Evolutionary conservation across 23 tunicate genomes (phyloP), one percentile per base, ranked within the genome.

Genomic region (Corella eumyota): DNA sequence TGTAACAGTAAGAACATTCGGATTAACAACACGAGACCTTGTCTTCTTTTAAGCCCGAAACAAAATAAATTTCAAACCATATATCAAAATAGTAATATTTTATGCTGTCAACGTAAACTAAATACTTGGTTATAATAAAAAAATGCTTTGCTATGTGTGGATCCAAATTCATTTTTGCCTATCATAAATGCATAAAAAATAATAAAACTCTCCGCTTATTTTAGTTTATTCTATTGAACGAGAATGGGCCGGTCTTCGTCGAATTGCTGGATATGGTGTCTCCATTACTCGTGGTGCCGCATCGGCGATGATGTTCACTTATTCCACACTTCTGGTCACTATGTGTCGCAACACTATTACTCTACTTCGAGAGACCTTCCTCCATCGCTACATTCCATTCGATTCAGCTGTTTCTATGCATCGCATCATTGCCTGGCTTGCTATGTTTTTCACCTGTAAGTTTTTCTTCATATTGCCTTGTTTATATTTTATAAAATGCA

Each of bases 301-400:
- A 1, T 76, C 95, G 4, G 95, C 85, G 6, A 76, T 85, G 84
- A 76, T 76, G 84, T 85, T 85, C 68, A 76, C 84, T 6, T 85
- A 76, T 64, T 76, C 78, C 52, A 62, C 70, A 38, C 74, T 85
- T 3, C 70, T 85, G 21, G 78, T 85, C 32, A 85, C 95, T 47
- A 85, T 85, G 95, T 64, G 78, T 61, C 61, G 95, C 29, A 85
- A 85, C 69, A 69, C 76, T 0, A 76, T 85, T 46, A 85, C 95
- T 27, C 67, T 67, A 21, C 77, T 85, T 19, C 68, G 95, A 19
- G 95, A 85, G 48, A 85, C 95, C 3, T 70, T 77, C 64, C 78
- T 85, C 17, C 78, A 76, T 37, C 84, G 84, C 62, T 85, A 76
- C 67, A 70, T 85, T 2, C 95, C 95, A 0, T 85, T 85, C 40